Base-by-base conservation (phyloP, 2,113 vertebrate genomes). In the Tauraco erythrolophus region DNA sequence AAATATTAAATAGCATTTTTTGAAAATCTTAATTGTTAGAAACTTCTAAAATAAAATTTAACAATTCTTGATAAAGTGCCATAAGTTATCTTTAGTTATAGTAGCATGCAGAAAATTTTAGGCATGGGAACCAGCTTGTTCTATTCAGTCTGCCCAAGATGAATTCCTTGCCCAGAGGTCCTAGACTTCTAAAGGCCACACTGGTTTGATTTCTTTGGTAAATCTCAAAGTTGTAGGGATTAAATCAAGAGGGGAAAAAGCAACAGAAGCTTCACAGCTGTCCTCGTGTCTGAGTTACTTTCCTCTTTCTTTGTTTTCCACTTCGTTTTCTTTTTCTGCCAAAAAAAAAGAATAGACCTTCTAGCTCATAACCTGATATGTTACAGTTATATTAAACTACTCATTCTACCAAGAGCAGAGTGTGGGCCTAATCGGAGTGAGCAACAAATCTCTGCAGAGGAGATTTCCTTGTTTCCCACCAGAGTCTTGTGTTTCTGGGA, bases 391-490 rank as follows among this genome's bases (percentile, higher is more conserved):
- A 91, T 53, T 45, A 82, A 78, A 69, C n/a, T 19, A 37, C 10
- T 74, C 11, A 15, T 89, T 87, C 65, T 89, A 61, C 28, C 61
- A 84, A 60, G 84, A 89, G 22, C 28, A 88, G 53, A 68, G 23
- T 18, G 24, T 78, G 69, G 51, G 30, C 76, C 48, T 81, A 68
- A 89, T 48, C 1, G 3, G 50, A 86, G 62, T 14, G 25, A 96
- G 18, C 15, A 84, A 17, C 57, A 91, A 81, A 68, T 76, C 70
- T 50, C 68, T 70, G 53, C 53, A 78, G 37, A 92, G 69, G 37
- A 58, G 57, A 85, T 84, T 90, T 90, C 41, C 45, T 91, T 60
- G 45, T 94, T 97, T 96, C 65, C 61, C 86, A 89, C 28, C n/a
- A 57, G 15, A 79, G 17, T 45, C 61, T 56, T 66, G 25, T 81